These are phyloP conservation scores for Metalampra italica DNA, from an alignment of 2,888 invertebrate species.

Conservation along the genomic window DNA sequence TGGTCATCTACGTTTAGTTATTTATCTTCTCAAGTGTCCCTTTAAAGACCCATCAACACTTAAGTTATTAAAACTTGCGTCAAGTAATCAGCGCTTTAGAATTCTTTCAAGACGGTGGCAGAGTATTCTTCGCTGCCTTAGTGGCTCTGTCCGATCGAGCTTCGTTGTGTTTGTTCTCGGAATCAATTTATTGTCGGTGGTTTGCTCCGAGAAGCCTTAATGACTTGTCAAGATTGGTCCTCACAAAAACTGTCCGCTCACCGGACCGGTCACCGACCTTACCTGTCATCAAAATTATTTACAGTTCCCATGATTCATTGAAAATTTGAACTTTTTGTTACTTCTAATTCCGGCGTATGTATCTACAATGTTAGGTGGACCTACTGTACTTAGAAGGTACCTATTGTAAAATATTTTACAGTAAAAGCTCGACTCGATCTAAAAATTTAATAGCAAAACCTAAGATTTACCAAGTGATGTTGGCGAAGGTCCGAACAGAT, in stretches of 20 bases:
- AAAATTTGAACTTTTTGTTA: not conserved
- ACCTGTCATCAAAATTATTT: not conserved
- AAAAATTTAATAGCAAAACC: too few species aligned
- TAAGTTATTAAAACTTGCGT: too few species aligned
- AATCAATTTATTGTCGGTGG: slow-evolving; percentile 43
- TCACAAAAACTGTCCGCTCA: slow-evolving; percentile 19
- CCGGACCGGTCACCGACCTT: slow-evolving; percentile 43
- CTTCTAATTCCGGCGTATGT: not conserved
- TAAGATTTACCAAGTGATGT: too few species aligned
- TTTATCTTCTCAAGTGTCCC: too few species aligned
- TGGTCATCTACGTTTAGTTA: too few species aligned
- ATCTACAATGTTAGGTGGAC: too few species aligned
- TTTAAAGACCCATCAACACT: too few species aligned
- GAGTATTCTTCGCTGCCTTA: not conserved
- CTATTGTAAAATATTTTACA: too few species aligned
- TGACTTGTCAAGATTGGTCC: slow-evolving; percentile 31
- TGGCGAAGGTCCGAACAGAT: too few species aligned
- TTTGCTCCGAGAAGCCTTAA: slow-evolving; percentile 25
- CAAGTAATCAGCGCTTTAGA: too few species aligned
- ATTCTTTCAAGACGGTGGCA: not conserved
- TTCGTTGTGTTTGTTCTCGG: slow-evolving; percentile 39
- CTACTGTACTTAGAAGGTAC: too few species aligned
- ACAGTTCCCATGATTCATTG: slow-evolving; percentile 1
- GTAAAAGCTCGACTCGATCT: too few species aligned
- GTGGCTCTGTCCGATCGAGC: not conserved